A percentile compares a stretch with the other conserved stretches of the same genome.
These are phyloP conservation scores for Mus musculus DNA, from an alignment of 2,113 vertebrate genomes.

Conservation along the genomic window GRCm39 chr8:99636501-99637000, in stretches of 20 bases:
- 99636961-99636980: not conserved
- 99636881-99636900: fast-evolving
- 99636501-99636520: not conserved
- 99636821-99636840: not conserved
- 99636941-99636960: not conserved
- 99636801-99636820: not conserved
- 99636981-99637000: not conserved
- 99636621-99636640: not conserved
- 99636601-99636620: not conserved
- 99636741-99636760: not conserved
- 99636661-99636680: fast-evolving
- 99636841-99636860: not conserved
- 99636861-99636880: too few species aligned
- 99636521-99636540: too few species aligned
- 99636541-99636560: not conserved
- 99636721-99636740: not conserved
- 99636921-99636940: fast-evolving
- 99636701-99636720: not conserved
- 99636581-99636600: not conserved
- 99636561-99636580: not conserved
- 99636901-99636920: fast-evolving
- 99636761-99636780: not conserved
- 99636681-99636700: not conserved
- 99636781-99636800: not conserved
- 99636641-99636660: not conserved